Evolutionary conservation across 2,888 invertebrate genomes (phyloP).

Genomic region (Tinea trinotella): DNA sequence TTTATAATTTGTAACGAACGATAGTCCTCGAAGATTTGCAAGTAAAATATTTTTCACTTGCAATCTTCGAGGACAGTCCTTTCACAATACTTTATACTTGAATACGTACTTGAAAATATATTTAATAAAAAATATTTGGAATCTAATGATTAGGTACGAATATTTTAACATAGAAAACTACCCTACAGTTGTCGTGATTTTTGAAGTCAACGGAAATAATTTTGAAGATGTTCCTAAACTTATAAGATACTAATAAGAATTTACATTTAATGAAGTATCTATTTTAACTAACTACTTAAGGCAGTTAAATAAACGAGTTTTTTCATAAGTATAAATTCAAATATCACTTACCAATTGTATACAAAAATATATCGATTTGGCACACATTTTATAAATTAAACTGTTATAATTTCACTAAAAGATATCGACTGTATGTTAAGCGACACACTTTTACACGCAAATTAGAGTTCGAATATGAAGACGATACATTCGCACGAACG

Average conservation of each 20-base stretch:
- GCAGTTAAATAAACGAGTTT: background rate
- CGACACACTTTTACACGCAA: constrained; percentile 52
- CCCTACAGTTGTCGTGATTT: background rate
- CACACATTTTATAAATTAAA: constrained; percentile 49
- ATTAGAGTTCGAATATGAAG: constrained; percentile 51
- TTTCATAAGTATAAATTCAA: too few species aligned
- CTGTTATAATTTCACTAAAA: constrained; percentile 35
- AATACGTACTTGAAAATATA: too few species aligned
- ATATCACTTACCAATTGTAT: constrained; percentile 53
- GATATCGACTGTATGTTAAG: constrained; percentile 31
- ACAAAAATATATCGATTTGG: constrained; percentile 42
- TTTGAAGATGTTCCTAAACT: too few species aligned
- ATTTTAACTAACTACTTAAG: background rate
- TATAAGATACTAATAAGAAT: constrained; percentile 19
- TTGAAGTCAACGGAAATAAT: background rate
- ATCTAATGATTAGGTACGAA: too few species aligned
- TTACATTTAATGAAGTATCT: background rate
- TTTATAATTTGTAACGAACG: too few species aligned
- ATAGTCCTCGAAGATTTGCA: too few species aligned
- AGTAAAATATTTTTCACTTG: too few species aligned
- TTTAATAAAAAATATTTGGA: too few species aligned
- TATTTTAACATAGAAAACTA: background rate
- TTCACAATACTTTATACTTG: too few species aligned
- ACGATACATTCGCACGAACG: constrained; percentile 63
- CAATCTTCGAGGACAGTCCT: too few species aligned